These are phyloP conservation scores for Tretioscincus oriximinensis DNA, from an alignment of 2,113 vertebrate genomes.

Conservation along the genomic window DNA sequence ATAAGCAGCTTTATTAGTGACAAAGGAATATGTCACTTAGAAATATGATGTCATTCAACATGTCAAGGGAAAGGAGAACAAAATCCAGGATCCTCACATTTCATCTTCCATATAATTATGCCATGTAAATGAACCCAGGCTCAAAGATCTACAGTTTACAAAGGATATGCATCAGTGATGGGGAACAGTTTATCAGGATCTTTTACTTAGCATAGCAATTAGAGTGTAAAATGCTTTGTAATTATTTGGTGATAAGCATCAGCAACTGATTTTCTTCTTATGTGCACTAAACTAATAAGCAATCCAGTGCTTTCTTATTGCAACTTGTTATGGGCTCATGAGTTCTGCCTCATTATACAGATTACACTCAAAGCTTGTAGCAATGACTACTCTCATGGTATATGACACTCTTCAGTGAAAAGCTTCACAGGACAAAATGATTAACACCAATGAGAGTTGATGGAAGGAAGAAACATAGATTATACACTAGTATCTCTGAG, in stretches of 20 bases:
- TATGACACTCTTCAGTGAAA: neutral
- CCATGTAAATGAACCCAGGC: no score
- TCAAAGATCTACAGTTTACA: neutral
- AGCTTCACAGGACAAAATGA: neutral
- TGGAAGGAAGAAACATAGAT: neutral
- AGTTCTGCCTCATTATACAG: conserved; percentile 21
- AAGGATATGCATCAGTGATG: neutral
- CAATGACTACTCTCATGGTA: neutral
- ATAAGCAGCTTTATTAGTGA: neutral
- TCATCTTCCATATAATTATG: neutral
- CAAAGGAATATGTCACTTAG: neutral
- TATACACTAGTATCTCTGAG: no score
- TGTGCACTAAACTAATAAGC: conserved; percentile 2
- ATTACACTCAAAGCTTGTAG: neutral
- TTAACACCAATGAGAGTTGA: neutral
- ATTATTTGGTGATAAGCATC: conserved; percentile 14
- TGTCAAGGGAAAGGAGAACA: neutral
- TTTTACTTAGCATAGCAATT: neutral
- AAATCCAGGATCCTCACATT: neutral
- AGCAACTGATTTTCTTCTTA: conserved; percentile 20
- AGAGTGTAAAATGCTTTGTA: conserved; percentile 2
- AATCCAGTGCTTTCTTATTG: neutral
- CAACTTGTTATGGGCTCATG: neutral
- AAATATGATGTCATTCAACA: neutral
- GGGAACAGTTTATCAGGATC: neutral